Conservation (phyloP, 2,113 vertebrate genomes). For the Microtus montanus region DNA sequence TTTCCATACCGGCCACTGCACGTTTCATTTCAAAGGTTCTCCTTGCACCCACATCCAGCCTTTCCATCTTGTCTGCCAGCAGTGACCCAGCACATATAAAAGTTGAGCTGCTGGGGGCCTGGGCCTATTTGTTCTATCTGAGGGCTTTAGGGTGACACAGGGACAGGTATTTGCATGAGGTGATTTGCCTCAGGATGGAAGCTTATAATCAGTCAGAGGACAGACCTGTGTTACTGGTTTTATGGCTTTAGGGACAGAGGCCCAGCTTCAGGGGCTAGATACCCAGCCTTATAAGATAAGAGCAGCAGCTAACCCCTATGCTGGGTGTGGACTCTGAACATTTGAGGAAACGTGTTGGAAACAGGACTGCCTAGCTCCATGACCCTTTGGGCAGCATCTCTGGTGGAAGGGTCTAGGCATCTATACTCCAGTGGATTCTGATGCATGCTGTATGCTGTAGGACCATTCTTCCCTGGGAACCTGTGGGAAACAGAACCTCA, state of each 20-base stretch:
- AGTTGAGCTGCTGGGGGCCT: neutral
- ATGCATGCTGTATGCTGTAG: neutral
- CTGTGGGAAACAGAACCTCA: neutral
- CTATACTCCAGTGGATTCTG: neutral
- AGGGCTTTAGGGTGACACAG: neutral
- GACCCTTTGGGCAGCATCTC: neutral
- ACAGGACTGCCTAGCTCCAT: neutral
- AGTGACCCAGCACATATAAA: neutral
- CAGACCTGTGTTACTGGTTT: neutral
- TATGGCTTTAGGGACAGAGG: neutral
- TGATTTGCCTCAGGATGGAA: constrained; percentile 34
- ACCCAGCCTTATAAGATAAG: neutral
- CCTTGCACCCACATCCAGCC: too few species aligned
- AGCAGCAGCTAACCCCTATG: neutral
- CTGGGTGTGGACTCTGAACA: neutral
- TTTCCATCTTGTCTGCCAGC: neutral
- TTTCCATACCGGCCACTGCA: neutral
- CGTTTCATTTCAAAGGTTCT: neutral
- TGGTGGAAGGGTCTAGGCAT: neutral
- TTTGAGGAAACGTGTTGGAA: neutral
- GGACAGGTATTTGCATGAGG: neutral
- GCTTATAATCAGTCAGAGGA: neutral
- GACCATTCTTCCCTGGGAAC: neutral
- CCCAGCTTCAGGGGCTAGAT: neutral
- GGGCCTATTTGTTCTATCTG: neutral